Evolutionary conservation across 2,888 invertebrate species (phyloP).

Genomic region (Hypsopygia costalis): DNA sequence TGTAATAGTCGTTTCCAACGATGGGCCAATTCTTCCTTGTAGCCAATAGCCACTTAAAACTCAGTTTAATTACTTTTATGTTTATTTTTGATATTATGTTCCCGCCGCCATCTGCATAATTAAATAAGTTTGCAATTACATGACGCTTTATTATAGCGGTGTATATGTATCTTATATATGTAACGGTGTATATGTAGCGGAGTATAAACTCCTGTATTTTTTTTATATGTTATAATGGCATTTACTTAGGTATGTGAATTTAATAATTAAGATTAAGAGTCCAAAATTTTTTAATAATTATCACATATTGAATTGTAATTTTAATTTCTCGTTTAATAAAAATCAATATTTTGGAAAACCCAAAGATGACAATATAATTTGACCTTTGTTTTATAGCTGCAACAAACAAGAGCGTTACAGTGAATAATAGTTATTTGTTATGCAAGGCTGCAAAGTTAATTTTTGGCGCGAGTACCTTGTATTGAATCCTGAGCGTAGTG

Average conservation of each 20-base stretch:
- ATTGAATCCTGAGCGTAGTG: no score
- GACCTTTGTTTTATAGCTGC: no score
- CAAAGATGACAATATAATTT: no score
- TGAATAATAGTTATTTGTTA: constrained; percentile 5
- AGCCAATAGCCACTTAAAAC: constrained; percentile 44
- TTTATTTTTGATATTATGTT: constrained; percentile 28
- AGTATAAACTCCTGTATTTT: no score
- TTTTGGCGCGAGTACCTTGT: no score
- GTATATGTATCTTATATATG: neutral
- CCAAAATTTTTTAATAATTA: no score
- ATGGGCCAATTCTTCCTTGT: constrained; percentile 46
- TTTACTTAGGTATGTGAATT: no score
- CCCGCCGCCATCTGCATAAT: constrained; percentile 7
- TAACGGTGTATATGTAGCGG: neutral
- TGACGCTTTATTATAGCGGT: constrained; percentile 6
- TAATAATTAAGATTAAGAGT: no score
- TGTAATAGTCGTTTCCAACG: constrained; percentile 51
- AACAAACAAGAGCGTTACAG: no score
- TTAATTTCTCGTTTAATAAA: no score
- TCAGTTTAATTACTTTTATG: constrained; percentile 44
- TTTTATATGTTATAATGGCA: neutral
- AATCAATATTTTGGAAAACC: no score
- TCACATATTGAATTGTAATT: no score
- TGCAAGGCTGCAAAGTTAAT: neutral
- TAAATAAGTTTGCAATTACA: constrained; percentile 16